Evolutionary conservation across 2,113 vertebrate species (phyloP).

Genomic region (Procavia capensis): DNA sequence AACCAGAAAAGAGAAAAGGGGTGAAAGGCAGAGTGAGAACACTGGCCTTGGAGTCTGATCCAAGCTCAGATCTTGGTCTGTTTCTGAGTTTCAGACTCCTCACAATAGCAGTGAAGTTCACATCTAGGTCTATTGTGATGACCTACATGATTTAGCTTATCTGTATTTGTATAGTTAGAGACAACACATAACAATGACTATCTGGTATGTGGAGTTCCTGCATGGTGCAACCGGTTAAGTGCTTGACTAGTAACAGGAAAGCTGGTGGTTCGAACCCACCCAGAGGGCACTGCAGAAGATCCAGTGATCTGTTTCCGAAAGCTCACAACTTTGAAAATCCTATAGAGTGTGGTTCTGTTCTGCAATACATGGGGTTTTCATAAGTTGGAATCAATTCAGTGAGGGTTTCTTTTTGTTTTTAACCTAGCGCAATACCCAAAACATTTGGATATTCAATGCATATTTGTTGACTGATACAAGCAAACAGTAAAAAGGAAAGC

Average conservation of each 20-base stretch:
- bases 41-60: no score
- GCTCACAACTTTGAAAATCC: not conserved
- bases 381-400: no score
- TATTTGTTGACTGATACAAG: not conserved
- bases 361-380: no score
- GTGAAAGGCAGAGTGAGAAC: not conserved
- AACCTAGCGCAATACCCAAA: not conserved
- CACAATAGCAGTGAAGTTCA: not conserved
- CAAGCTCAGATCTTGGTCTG: not conserved
- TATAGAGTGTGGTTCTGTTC: no score
- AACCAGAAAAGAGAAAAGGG: rapidly evolving
- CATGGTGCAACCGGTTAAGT: no score
- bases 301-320: no score
- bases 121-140: not conserved
- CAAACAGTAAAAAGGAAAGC: not conserved
- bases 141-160: no score
- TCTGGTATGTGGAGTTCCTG: no score
- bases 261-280: not conserved
- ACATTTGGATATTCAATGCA: rapidly evolving
- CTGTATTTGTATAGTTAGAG: rapidly evolving
- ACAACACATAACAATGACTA: rapidly evolving
- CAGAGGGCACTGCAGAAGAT: not conserved
- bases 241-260: no score
- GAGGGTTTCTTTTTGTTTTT: not conserved
- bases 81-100: not conserved